phyloP scores from a whole-genome alignment of 2,888 invertebrate genomes.

The Belgica antarctica region DNA sequence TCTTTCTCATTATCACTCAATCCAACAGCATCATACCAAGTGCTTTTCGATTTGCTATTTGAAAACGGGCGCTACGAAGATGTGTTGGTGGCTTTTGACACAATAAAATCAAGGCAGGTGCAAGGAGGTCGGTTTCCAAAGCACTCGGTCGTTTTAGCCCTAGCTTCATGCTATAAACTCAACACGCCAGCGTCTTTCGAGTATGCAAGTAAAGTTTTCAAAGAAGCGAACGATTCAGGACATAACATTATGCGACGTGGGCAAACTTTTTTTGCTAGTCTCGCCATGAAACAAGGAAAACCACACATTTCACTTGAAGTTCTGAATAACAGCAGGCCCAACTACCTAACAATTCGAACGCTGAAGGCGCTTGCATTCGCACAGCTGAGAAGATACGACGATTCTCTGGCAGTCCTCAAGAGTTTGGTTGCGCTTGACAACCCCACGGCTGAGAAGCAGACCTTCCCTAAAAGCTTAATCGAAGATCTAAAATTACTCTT shows the following conservation, averaged over 20 bases:
- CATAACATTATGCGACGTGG: conserved; percentile 63
- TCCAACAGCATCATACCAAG: conserved; percentile 64
- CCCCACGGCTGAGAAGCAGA: conserved; percentile 58
- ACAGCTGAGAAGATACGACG: conserved; percentile 63
- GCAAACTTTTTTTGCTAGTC: conserved; percentile 61
- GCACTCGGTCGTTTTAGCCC: conserved; percentile 64
- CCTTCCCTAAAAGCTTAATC: conserved; percentile 65
- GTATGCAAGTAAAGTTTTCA: conserved; percentile 63
- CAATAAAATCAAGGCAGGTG: conserved; percentile 61
- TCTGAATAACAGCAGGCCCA: conserved; percentile 58
- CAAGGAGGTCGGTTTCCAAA: conserved; percentile 67
- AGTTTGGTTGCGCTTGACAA: conserved; percentile 59
- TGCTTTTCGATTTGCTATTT: conserved; percentile 70
- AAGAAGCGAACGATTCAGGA: conserved; percentile 59
- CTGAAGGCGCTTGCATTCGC: conserved; percentile 65
- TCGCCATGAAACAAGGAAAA: conserved; percentile 67
- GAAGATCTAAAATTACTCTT: conserved; percentile 57
- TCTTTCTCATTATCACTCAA: no score
- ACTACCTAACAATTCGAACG: conserved; percentile 68
- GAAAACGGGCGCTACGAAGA: conserved; percentile 67
- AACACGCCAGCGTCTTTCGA: conserved; percentile 67
- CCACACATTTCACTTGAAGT: conserved; percentile 70
- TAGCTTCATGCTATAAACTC: conserved; percentile 75
- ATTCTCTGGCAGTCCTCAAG: conserved; percentile 62
- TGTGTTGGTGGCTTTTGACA: conserved; percentile 64